phyloP scores from a whole-genome alignment of 37 sponge, comb jelly and placozoan species.

The Bolinopsis microptera region DNA sequence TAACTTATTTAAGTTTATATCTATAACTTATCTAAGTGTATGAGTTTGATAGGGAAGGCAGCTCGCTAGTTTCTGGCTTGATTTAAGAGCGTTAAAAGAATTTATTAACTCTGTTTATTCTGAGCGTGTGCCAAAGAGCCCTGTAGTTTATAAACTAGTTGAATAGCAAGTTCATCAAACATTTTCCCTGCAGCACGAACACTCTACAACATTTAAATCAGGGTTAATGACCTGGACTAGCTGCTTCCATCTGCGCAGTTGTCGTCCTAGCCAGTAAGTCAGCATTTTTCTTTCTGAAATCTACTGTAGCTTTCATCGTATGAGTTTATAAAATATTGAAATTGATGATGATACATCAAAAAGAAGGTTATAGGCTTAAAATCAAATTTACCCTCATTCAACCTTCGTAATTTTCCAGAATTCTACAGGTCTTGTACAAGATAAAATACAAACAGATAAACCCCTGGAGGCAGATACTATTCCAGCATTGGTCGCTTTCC shows the following conservation, averaged over 20 bases:
- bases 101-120: too few relatives aligned
- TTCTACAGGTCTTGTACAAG: slow-evolving; percentile 1
- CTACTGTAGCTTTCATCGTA: neutral
- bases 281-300: neutral
- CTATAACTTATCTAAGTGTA: too few relatives aligned
- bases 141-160: too few relatives aligned
- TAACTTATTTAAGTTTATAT: too few relatives aligned
- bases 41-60: too few relatives aligned
- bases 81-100: too few relatives aligned
- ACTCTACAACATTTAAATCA: slow-evolving; percentile 56
- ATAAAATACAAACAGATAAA: neutral
- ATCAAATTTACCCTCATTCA: neutral
- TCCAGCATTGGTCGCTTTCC: slow-evolving; percentile 65
- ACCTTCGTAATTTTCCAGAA: neutral
- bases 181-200: slow-evolving; percentile 58
- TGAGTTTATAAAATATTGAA: neutral
- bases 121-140: too few relatives aligned
- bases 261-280: slow-evolving; percentile 21
- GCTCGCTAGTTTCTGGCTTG: too few relatives aligned
- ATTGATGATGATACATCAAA: neutral
- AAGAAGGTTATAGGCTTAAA: too few relatives aligned
- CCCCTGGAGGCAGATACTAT: neutral
- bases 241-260: neutral
- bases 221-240: slow-evolving; percentile 45
- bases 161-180: too few relatives aligned